These are phyloP conservation scores for Drosophila percnosoma DNA, from an alignment of 2,888 invertebrate genomes.

Conservation along the genomic window DNA sequence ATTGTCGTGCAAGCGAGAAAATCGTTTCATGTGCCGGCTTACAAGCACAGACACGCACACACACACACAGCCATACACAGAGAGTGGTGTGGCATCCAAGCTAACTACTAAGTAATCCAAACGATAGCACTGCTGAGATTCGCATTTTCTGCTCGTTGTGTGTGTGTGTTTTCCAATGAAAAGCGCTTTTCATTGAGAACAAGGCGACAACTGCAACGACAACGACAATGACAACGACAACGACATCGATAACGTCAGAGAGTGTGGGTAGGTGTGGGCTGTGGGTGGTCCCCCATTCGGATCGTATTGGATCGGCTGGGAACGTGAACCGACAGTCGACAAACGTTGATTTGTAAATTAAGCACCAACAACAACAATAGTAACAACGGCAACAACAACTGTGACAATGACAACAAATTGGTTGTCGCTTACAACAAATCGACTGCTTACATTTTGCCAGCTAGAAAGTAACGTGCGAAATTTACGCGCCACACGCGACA, in stretches of 20 bases:
- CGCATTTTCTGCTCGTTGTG: conserved; percentile 41
- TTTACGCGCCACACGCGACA: conserved; percentile 57
- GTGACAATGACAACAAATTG: conserved; percentile 63
- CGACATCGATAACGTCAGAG: conserved; percentile 19
- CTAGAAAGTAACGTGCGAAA: conserved; percentile 34
- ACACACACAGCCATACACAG: conserved; percentile 23
- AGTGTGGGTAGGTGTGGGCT: conserved; percentile 28
- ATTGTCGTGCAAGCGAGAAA: conserved; percentile 30
- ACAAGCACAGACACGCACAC: conserved; percentile 16
- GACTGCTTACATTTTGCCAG: conserved; percentile 67
- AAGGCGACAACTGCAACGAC: conserved; percentile 35
- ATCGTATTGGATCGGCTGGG: conserved; percentile 53
- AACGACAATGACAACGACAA: conserved; percentile 5
- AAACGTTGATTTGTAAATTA: conserved; percentile 57
- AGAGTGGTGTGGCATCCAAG: conserved; percentile 17
- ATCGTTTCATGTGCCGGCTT: conserved; percentile 58
- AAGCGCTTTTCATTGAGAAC: conserved; percentile 70
- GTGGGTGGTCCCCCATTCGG: conserved; percentile 19
- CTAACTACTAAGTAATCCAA: conserved; percentile 65
- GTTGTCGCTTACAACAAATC: conserved; percentile 57
- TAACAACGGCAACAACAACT: conserved; percentile 13
- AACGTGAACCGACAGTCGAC: conserved; percentile 46
- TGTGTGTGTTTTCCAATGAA: conserved; percentile 63
- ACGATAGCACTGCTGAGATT: conserved; percentile 56
- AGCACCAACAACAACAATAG: conserved; percentile 28